Evolutionary conservation across 2,113 vertebrate species (phyloP).

Genomic region (Perca fluviatilis): DNA sequence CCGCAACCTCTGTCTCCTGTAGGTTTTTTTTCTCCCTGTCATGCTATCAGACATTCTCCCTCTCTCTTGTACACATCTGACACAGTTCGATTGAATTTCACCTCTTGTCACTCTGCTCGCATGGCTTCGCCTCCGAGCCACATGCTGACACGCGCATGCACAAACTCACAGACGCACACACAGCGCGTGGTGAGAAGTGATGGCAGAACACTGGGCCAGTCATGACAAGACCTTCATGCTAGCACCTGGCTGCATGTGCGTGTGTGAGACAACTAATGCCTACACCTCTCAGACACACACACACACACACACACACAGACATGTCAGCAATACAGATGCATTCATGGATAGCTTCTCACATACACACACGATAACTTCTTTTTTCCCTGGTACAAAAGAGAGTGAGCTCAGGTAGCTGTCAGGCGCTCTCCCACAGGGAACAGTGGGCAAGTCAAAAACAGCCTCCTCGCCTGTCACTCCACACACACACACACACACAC

Average conservation of each 20-base stretch:
- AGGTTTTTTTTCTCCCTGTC: conserved; percentile 21
- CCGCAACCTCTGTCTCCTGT: neutral
- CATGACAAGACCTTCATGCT: conserved; percentile 63
- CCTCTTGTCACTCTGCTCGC: conserved; percentile 60
- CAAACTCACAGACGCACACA: conserved; percentile 16
- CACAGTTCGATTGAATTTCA: conserved; percentile 72
- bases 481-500: conserved; percentile 23
- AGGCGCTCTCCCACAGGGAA: conserved; percentile 75
- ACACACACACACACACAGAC: conserved; percentile 18
- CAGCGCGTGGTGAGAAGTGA: conserved; percentile 36
- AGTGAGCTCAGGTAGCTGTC: conserved; percentile 81
- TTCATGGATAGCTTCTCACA: too few species aligned
- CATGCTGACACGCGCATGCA: conserved; percentile 35
- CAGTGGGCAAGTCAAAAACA: conserved; percentile 78
- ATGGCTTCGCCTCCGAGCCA: conserved; percentile 44
- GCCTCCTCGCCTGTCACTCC: conserved; percentile 73
- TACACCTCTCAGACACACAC: conserved; percentile 47
- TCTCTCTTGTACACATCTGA: conserved; percentile 57
- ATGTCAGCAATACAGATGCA: too few species aligned
- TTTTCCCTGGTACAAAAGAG: conserved; percentile 60
- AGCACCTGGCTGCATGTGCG: conserved; percentile 37
- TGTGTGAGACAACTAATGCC: conserved; percentile 59
- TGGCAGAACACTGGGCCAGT: conserved; percentile 58
- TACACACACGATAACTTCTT: neutral
- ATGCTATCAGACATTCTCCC: conserved; percentile 38